A percentile compares a stretch with the other conserved stretches of the same genome.
Conservation (phyloP, 2,888 invertebrate genomes). For the Eugnorisma glareosa region DNA sequence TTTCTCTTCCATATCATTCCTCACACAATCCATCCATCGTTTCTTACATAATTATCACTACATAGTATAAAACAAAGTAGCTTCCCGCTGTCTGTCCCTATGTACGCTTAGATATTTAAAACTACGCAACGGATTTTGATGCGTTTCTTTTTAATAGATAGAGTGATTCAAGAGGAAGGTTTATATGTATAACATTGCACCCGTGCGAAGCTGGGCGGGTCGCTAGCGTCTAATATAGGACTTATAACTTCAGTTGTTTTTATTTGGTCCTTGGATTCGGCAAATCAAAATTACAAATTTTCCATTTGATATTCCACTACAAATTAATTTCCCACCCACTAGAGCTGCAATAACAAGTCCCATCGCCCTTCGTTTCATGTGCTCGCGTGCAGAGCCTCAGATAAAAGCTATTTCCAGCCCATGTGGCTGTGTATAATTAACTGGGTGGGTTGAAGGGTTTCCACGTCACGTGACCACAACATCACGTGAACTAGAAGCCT, state of each 20-base stretch:
- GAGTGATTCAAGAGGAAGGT: too few relatives aligned
- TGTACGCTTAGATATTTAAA: too few relatives aligned
- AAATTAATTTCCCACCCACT: slow-evolving; percentile 17
- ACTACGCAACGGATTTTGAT: too few relatives aligned
- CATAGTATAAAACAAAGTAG: too few relatives aligned
- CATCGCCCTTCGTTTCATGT: slow-evolving; percentile 27
- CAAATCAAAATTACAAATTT: slow-evolving; percentile 6
- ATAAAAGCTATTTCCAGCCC: slow-evolving; percentile 58
- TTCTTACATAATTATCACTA: neutral
- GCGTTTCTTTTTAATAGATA: too few relatives aligned
- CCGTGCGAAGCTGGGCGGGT: too few relatives aligned
- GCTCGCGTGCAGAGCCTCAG: slow-evolving; percentile 46
- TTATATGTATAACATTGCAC: too few relatives aligned
- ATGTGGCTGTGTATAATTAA: slow-evolving; percentile 58
- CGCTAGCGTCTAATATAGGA: neutral
- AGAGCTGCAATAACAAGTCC: slow-evolving; percentile 32
- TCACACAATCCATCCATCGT: too few relatives aligned
- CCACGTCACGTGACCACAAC: slow-evolving; percentile 56
- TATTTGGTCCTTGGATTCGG: slow-evolving; percentile 6
- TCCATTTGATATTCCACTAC: slow-evolving; percentile 4
- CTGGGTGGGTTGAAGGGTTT: slow-evolving; percentile 57
- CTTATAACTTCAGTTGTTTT: neutral
- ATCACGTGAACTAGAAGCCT: slow-evolving; percentile 58
- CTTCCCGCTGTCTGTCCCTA: too few relatives aligned
- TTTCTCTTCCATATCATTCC: too few relatives aligned